phyloP scores from a whole-genome alignment of 2,113 vertebrate genomes.

The Prietella phreatophila region DNA sequence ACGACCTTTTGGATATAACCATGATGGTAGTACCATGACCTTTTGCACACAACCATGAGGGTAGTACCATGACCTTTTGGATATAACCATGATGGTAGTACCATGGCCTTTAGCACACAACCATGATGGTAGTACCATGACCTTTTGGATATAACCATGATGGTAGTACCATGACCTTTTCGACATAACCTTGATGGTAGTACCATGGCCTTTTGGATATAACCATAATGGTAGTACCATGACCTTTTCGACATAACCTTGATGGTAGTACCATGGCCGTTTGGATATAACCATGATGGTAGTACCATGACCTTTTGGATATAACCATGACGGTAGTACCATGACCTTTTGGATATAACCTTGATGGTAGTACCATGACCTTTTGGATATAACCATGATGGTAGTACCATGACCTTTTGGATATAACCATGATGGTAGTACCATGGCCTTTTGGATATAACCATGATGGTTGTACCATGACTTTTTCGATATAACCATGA shows the following conservation, averaged over 20 bases:
- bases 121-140: neutral
- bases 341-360: neutral
- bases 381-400: neutral
- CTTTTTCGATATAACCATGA: neutral
- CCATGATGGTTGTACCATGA: neutral
- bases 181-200: neutral
- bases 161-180: neutral
- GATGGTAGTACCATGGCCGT: neutral
- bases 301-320: neutral
- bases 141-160: neutral
- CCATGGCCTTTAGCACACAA: neutral
- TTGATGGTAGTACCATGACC: neutral
- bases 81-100: neutral
- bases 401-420: neutral
- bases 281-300: neutral
- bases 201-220: neutral
- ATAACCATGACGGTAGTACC: neutral
- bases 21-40: neutral
- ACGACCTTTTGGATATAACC: neutral
- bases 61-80: neutral
- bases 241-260: no score
- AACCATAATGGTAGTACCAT: neutral
- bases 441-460: neutral
- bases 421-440: neutral
- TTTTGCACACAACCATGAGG: neutral